Base-by-base conservation (phyloP, 2,797 vertebrate species). In the Ctenopoma multispine region DNA sequence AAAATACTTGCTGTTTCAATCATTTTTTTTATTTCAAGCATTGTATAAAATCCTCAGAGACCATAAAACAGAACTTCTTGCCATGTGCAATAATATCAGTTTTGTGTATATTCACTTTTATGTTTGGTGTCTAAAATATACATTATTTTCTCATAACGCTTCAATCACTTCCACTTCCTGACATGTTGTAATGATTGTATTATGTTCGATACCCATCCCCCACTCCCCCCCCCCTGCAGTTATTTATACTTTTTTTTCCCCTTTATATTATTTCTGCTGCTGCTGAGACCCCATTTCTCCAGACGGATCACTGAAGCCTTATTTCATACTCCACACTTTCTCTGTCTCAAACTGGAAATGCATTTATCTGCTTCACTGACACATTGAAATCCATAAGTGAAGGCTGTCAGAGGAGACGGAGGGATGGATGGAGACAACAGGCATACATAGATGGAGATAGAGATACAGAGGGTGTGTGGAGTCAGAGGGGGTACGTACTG, bases 401-500 rank as follows among this genome's bases (percentile, higher is more conserved):
- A 50, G 43, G 41, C 47, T 68, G 78, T 72, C 68, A 63, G 55
- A 44, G 59, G 59, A 79, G 34, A 69, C 53, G 36, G 69, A 63
- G n/a, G 67, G 57, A 80, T 1, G 5, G 57, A 72, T 59, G 49
- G 57, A 50, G 60, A 68, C 1, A 31, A 64, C 8, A 54, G 27
- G 41, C 63, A 71, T 69, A 81, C 34, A 43, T 29, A 70, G 50
- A 71, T 44, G 49, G 55, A 51, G 64, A 70, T 23, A 13, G 56
- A 61, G 63, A 66, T 46, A 29, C 20, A 47, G 63, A 63, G 51
- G n/a, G 53, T 65, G 41, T 40, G 36, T 27, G 72, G 68, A 63
- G 63, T 73, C 73, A 74, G 70, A 31, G 68, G 70, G 77, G 73
- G 31, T 59, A 29, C 72, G 54, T 2, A 3, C 56, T 84, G 81